These are phyloP conservation scores for Copidosoma floridanum DNA, from an alignment of 1,140 invertebrate genomes.

Conservation along the genomic window DNA sequence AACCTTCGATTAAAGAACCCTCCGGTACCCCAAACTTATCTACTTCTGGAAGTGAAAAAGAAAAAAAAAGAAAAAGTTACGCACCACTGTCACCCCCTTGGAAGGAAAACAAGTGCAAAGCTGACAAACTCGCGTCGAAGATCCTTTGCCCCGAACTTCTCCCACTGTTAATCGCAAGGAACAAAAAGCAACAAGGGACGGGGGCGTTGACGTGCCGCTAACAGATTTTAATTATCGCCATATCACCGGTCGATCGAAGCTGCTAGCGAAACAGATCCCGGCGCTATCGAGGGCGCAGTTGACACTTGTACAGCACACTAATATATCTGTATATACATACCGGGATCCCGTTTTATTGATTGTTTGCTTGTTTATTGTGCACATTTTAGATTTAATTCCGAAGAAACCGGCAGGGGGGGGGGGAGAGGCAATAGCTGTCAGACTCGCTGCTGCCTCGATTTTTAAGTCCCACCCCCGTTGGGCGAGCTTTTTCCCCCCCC, in stretches of 20 bases:
- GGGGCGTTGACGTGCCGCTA: constrained; percentile 17
- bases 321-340: too few relatives aligned
- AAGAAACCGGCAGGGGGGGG: constrained; percentile 29
- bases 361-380: constrained; percentile 57
- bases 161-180: too few relatives aligned
- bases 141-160: too few relatives aligned
- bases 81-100: too few relatives aligned
- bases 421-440: constrained; percentile 54
- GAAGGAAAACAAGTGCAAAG: too few relatives aligned
- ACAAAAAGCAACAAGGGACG: constrained; percentile 24
- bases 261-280: constrained; percentile 20
- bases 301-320: too few relatives aligned
- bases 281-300: neutral
- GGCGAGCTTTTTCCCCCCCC: constrained; percentile 4
- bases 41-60: too few relatives aligned
- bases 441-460: constrained; percentile 48
- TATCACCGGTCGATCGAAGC: constrained; percentile 44
- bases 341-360: constrained; percentile 46
- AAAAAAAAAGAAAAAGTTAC: too few relatives aligned
- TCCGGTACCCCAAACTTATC: too few relatives aligned
- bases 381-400: constrained; percentile 59
- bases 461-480: constrained; percentile 48
- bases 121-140: too few relatives aligned
- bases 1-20: too few relatives aligned
- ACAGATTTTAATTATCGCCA: constrained; percentile 56